Evolutionary conservation across 1,140 invertebrate genomes (phyloP), one percentile per base, ranked within the genome.

Genomic region (Pissodes strobi): DNA sequence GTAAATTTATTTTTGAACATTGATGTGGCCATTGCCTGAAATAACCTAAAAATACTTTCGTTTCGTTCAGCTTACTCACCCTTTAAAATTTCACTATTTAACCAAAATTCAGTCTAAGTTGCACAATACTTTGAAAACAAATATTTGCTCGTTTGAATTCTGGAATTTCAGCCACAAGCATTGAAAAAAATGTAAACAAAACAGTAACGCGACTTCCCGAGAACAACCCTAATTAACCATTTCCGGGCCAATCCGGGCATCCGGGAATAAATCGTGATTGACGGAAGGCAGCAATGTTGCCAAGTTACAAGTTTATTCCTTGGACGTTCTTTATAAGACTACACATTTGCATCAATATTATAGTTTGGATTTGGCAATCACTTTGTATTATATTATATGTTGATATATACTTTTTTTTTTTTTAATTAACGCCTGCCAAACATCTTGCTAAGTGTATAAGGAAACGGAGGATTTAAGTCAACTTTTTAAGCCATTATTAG

Each of bases 171-270:
- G 46, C 49, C 67, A 64, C 45, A 66, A 69, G 17, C 39, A 38
- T 18, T 5, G 37, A 55, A 43, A 60, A 27, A 67, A 63, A 48
- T 57, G 52, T 64, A 64, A 72, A 70, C 67, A 63, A 68, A 66
- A 67, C 48, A 55, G 43, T 55, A 45, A 56, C 43, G 61, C 21
- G 23, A 70, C 60, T 63, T 56, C 63, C 58, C 58, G 51, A 71
- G 59, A 67, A 58, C 69, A 70, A 68, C 70, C 69, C 72, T 75
- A 75, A 75, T 75, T 72, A 71, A 67, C 64, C 71, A 75, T 72
- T 75, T 75, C 73, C 73, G 73, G 70, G 72, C 67, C 68, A 74
- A 74, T 75, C 72, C 73, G 73, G 72, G 73, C 68, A 72, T 75
- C 71, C 72, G 72, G 73, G 68, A 72, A 67, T 22, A 41, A 57